These are phyloP conservation scores for Sycophila sp. DNA, from an alignment of 1,140 invertebrate species.

Conservation along the genomic window DNA sequence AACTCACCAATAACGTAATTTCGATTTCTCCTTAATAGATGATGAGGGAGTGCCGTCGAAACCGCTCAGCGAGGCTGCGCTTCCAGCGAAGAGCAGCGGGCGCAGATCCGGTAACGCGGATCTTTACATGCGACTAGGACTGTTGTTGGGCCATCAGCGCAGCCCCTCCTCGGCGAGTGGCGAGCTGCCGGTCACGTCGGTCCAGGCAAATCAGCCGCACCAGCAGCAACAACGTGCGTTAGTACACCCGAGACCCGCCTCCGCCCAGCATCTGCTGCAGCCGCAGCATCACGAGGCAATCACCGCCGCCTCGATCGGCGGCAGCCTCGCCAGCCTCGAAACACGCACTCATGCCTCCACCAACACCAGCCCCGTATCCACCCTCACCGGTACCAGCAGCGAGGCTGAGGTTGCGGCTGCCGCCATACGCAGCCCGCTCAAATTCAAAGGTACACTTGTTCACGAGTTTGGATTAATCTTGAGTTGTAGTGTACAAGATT, in stretches of 20 bases:
- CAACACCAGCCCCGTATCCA: conserved; percentile 89
- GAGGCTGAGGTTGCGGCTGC: conserved; percentile 70
- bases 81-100: neutral
- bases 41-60: conserved; percentile 77
- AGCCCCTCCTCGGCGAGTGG: neutral
- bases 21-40: conserved; percentile 65
- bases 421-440: conserved; percentile 66
- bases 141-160: conserved; percentile 79
- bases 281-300: conserved; percentile 55
- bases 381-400: conserved; percentile 81
- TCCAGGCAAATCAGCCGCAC: conserved; percentile 17
- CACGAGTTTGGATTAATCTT: neutral
- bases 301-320: conserved; percentile 71
- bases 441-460: conserved; percentile 24
- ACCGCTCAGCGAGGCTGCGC: conserved; percentile 50
- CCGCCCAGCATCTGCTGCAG: conserved; percentile 10
- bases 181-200: conserved; percentile 24
- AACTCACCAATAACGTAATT: neutral
- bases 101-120: conserved; percentile 72
- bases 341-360: conserved; percentile 76
- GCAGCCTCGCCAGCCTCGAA: conserved; percentile 81
- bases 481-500: too few relatives aligned
- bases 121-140: conserved; percentile 85
- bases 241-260: neutral
- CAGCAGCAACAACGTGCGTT: conserved; percentile 35